phyloP scores from a whole-genome alignment of 2,888 invertebrate species.

The Imbricaverruca yamaguchii region DNA sequence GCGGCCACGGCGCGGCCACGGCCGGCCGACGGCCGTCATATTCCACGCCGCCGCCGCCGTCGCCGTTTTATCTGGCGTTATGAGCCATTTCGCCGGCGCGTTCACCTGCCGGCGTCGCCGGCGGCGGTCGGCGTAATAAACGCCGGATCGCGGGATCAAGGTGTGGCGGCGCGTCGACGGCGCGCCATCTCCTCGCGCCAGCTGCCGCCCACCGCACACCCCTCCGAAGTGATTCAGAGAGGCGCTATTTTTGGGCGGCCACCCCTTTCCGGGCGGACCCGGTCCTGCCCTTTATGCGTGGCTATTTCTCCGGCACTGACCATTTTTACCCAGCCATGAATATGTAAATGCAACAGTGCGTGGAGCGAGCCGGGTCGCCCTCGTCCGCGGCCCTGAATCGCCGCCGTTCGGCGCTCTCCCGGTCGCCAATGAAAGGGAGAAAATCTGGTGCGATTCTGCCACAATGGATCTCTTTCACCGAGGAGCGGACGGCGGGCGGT shows the following conservation, averaged over 20 bases:
- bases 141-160: not conserved
- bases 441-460: not conserved
- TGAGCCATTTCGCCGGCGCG: not conserved
- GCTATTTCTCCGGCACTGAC: not conserved
- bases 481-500: constrained; percentile 7
- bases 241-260: constrained; percentile 11
- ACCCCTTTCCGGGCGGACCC: not conserved
- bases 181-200: not conserved
- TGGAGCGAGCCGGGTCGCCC: not conserved
- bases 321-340: constrained; percentile 7
- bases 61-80: constrained; percentile 14
- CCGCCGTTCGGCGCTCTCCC: not conserved
- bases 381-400: not conserved
- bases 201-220: not conserved
- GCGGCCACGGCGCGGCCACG: not conserved
- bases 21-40: not conserved
- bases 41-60: not conserved
- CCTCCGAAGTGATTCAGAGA: not conserved
- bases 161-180: not conserved
- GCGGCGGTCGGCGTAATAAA: not conserved
- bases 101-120: not conserved
- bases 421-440: not conserved
- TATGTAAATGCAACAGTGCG: not conserved
- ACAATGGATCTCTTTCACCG: not conserved
- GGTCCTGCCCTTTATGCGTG: not conserved